phyloP scores from a whole-genome alignment of 2,113 vertebrate species.

The Erpornis zantholeuca region DNA sequence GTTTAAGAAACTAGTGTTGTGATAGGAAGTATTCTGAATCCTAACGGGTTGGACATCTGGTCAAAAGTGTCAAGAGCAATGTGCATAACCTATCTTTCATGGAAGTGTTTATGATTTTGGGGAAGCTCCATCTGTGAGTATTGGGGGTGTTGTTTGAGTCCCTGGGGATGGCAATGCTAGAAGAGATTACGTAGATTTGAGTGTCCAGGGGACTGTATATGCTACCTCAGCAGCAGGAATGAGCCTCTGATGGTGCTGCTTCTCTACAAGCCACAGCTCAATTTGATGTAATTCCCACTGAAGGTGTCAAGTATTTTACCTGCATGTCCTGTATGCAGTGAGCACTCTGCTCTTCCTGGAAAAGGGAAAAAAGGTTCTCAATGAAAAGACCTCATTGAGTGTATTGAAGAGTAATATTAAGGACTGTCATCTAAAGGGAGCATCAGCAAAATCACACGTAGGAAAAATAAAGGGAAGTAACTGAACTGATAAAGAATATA shows the following conservation, averaged over 20 bases:
- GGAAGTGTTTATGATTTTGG: background rate
- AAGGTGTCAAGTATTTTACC: background rate
- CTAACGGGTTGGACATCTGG: background rate
- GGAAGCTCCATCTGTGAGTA: background rate
- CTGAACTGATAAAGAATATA: background rate
- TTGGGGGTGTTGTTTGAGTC: background rate
- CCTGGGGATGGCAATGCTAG: background rate
- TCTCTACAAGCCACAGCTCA: background rate
- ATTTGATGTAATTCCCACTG: background rate
- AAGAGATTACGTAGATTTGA: background rate
- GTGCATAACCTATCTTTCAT: background rate
- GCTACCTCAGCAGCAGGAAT: background rate
- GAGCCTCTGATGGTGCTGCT: rapidly evolving
- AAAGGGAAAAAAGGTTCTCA: background rate
- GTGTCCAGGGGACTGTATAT: background rate
- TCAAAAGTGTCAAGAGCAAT: background rate
- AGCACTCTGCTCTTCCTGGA: background rate
- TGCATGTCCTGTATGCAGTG: background rate
- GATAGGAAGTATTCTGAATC: background rate
- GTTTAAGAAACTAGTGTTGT: background rate
- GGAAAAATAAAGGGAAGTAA: background rate
- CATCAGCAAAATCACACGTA: background rate
- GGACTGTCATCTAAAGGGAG: background rate
- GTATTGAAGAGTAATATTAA: background rate
- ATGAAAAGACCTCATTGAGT: background rate